Evolutionary conservation across 2,113 vertebrate species (phyloP).

Genomic region (Lycaon pictus): DNA sequence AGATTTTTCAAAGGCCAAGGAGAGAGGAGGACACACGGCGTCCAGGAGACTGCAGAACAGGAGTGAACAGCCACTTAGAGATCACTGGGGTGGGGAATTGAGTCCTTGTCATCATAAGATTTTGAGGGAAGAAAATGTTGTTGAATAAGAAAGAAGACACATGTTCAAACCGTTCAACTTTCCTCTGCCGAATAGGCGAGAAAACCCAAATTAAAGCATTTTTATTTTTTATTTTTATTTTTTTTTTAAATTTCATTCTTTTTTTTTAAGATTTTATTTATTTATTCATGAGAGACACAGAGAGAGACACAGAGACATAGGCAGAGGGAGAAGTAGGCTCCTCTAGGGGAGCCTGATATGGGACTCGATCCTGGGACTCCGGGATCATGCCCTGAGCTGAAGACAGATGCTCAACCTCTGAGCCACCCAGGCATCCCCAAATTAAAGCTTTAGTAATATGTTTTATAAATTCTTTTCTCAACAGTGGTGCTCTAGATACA

Average conservation of each 20-base stretch:
- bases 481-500: neutral
- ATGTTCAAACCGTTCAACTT: neutral
- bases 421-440: neutral
- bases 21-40: neutral
- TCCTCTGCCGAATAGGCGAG: neutral
- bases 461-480: neutral
- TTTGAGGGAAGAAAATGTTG: neutral
- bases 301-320: too few species aligned
- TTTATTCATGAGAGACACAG: too few species aligned
- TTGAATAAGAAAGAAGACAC: neutral
- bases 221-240: too few species aligned
- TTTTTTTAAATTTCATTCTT: too few species aligned
- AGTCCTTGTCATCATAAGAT: neutral
- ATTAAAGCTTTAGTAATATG: neutral
- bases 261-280: too few species aligned
- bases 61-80: rapidly evolving
- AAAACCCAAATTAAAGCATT: neutral
- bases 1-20: neutral
- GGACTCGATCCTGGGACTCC: too few species aligned
- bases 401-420: too few species aligned
- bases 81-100: neutral
- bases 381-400: too few species aligned
- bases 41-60: neutral
- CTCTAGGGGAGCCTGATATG: too few species aligned
- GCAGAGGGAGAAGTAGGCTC: too few species aligned